A percentile compares a stretch with the other conserved stretches of the same genome.
Conservation (phyloP, 2,797 vertebrate genomes). For the Danio albolineatus region DNA sequence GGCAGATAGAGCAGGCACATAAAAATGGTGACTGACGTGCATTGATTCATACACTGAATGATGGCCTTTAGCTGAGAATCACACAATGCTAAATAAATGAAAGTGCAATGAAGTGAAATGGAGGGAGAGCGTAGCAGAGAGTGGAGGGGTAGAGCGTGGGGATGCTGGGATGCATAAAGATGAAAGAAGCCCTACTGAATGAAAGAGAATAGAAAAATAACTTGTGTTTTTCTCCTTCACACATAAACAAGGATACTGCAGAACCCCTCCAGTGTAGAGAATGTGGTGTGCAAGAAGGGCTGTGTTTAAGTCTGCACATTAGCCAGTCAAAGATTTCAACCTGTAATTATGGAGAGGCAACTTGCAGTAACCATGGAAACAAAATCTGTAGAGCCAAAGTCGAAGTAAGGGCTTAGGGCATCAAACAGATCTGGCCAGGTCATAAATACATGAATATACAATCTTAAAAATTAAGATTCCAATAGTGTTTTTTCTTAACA, state of each 20-base stretch:
- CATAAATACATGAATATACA: slow-evolving; percentile 41
- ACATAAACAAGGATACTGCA: slow-evolving; percentile 33
- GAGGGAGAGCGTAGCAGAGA: slow-evolving; percentile 7
- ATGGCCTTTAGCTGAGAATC: slow-evolving; percentile 17
- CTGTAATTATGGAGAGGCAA: slow-evolving; percentile 75
- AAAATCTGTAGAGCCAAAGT: slow-evolving; percentile 63
- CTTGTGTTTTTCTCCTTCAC: slow-evolving; percentile 47
- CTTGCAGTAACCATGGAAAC: slow-evolving; percentile 74
- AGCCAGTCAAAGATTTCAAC: slow-evolving; percentile 64
- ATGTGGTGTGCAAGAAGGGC: slow-evolving; percentile 2
- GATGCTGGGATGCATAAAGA: slow-evolving; percentile 36
- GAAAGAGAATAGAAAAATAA: slow-evolving; percentile 59
- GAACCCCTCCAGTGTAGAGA: slow-evolving; percentile 40
- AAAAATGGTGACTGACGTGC: slow-evolving; percentile 21
- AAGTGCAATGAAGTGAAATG: slow-evolving; percentile 19
- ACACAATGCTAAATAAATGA: slow-evolving; percentile 36
- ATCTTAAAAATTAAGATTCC: too few species aligned
- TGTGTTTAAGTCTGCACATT: slow-evolving; percentile 43
- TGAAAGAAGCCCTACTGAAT: slow-evolving; percentile 53
- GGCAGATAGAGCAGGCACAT: slow-evolving; percentile 12
- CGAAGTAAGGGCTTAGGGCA: slow-evolving; percentile 70
- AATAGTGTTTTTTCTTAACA: too few species aligned
- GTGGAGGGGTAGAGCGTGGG: slow-evolving; percentile 2
- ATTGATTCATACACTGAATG: slow-evolving; percentile 41
- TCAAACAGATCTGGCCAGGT: slow-evolving; percentile 56